A percentile compares a stretch with the other conserved stretches of the same genome.
phyloP scores from a whole-genome alignment of 2,888 invertebrate genomes.

The Tetanocera ferruginea region DNA sequence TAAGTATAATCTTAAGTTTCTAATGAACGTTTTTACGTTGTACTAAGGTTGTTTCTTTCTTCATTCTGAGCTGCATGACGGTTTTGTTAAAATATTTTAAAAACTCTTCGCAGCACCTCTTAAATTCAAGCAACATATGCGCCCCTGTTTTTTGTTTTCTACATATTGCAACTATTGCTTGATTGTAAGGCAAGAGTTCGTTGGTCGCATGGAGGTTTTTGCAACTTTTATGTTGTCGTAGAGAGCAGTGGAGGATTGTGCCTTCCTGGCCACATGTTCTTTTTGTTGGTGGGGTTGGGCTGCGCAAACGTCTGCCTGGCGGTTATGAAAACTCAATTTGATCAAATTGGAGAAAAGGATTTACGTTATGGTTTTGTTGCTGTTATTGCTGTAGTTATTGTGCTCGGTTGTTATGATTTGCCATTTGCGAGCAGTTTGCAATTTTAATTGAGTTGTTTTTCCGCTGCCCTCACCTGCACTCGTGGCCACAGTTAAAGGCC shows the following conservation, averaged over 20 bases:
- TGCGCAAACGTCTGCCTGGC: neutral
- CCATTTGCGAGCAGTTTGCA: neutral
- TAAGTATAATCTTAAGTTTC: too few species aligned
- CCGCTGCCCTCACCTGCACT: neutral
- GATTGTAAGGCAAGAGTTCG: constrained; percentile 27
- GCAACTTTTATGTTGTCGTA: neutral
- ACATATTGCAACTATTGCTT: constrained; percentile 3
- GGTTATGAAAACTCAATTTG: constrained; percentile 38
- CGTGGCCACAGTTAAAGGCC: neutral
- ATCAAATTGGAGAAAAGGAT: constrained; percentile 12
- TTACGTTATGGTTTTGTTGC: neutral
- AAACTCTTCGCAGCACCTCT: too few species aligned
- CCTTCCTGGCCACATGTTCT: too few species aligned
- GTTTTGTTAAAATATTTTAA: too few species aligned
- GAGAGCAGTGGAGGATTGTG: neutral
- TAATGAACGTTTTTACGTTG: too few species aligned
- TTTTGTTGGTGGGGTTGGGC: too few species aligned
- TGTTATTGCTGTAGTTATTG: neutral
- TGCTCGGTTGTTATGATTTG: neutral
- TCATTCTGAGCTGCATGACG: too few species aligned
- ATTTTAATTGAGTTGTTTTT: constrained; percentile 21
- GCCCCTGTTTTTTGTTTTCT: too few species aligned
- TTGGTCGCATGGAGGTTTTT: neutral
- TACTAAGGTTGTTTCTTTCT: too few species aligned
- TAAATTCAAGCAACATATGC: too few species aligned